phyloP scores from a whole-genome alignment of 2,888 invertebrate species.

The Escarpia spicata region DNA sequence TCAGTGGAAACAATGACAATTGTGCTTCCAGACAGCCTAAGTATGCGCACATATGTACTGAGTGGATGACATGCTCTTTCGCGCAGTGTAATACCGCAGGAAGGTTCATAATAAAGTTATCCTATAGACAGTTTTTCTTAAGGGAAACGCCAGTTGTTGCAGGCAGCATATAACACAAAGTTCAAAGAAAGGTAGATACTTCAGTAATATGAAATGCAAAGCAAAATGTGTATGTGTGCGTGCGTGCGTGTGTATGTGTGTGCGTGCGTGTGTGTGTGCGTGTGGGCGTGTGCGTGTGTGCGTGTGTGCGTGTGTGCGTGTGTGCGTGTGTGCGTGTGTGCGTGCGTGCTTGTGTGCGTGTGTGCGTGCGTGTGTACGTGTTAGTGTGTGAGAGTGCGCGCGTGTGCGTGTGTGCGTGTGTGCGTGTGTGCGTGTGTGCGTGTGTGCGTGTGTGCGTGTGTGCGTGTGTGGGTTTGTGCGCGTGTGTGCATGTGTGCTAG shows the following conservation, averaged over 20 bases:
- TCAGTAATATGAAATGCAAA: not conserved
- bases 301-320: constrained; percentile 7
- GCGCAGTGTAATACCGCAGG: no score
- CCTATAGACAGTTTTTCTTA: no score
- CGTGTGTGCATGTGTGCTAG: no score
- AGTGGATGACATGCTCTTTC: not conserved
- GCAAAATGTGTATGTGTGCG: not conserved
- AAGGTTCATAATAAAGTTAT: no score
- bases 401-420: no score
- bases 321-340: not conserved
- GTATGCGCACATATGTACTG: not conserved
- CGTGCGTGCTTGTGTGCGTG: not conserved
- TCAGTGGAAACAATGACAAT: not conserved
- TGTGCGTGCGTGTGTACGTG: not conserved
- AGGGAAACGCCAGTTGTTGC: no score
- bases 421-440: no score
- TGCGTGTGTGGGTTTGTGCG: no score
- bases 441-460: no score
- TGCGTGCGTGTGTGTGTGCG: not conserved
- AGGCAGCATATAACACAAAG: no score
- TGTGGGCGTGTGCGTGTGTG: not conserved
- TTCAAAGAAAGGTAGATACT: no score
- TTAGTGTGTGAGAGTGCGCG: no score
- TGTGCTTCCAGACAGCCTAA: not conserved
- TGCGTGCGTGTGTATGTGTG: not conserved